Conservation (phyloP, 2,797 vertebrate species). For the Philypnodon macrostomus region DNA sequence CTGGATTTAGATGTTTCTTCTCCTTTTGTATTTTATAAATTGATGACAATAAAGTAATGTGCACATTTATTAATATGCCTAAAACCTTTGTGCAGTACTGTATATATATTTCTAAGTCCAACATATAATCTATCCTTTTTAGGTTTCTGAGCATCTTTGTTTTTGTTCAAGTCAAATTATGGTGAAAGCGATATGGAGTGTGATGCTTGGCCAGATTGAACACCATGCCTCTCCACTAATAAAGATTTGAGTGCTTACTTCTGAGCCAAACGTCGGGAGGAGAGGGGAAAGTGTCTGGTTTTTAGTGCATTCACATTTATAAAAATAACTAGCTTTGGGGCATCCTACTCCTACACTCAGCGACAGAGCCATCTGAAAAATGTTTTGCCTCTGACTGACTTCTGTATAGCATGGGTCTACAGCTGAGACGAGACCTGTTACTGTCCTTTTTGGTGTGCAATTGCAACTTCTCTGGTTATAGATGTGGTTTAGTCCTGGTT, state of each 20-base stretch:
- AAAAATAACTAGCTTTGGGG: slow-evolving; percentile 7
- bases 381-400: slow-evolving; percentile 9
- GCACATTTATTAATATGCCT: too few species aligned
- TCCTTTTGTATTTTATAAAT: too few species aligned
- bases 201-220: slow-evolving; percentile 16
- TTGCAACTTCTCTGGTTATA: too few species aligned
- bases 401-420: slow-evolving; percentile 7
- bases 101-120: too few species aligned
- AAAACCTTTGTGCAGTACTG: too few species aligned
- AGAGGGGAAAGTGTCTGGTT: background rate
- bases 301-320: slow-evolving; percentile 16
- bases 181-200: too few species aligned
- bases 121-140: too few species aligned
- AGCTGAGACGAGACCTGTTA: slow-evolving; percentile 8
- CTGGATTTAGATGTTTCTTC: too few species aligned
- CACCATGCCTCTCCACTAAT: slow-evolving; percentile 1
- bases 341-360: slow-evolving; percentile 3
- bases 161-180: too few species aligned
- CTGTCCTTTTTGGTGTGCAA: background rate
- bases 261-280: slow-evolving; percentile 15
- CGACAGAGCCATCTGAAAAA: slow-evolving; percentile 19
- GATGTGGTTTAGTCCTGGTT: too few species aligned
- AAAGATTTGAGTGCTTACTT: slow-evolving; percentile 4
- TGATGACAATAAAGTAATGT: too few species aligned
- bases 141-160: too few species aligned